These are phyloP conservation scores for Patella ulyssiponensis DNA, from an alignment of 2,888 invertebrate species.

Conservation along the genomic window DNA sequence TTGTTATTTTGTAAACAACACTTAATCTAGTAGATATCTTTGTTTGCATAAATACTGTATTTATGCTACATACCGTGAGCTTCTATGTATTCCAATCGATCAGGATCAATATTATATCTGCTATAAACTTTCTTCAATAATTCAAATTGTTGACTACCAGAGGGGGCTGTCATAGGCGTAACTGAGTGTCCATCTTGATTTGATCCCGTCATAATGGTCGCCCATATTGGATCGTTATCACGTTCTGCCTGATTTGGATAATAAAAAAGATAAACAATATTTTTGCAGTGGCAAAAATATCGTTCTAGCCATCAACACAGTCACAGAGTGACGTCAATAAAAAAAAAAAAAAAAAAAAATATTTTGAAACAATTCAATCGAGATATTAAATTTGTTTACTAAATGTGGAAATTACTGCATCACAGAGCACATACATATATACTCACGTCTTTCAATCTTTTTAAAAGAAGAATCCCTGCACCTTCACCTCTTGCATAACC, in stretches of 20 bases:
- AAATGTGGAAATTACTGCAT: too few relatives aligned
- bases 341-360: too few relatives aligned
- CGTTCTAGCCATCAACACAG: too few relatives aligned
- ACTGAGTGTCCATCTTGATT: conserved; percentile 54
- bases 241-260: conserved; percentile 36
- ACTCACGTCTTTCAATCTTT: conserved; percentile 44
- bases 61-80: conserved; percentile 44
- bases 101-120: conserved; percentile 29
- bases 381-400: too few relatives aligned
- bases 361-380: too few relatives aligned
- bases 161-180: conserved; percentile 51
- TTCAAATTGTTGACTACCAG: conserved; percentile 40
- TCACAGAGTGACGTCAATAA: too few relatives aligned
- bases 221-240: conserved; percentile 50
- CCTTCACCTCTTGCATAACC: conserved; percentile 61
- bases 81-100: conserved; percentile 44
- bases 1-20: too few relatives aligned
- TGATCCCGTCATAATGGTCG: conserved; percentile 36
- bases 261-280: too few relatives aligned
- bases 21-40: too few relatives aligned
- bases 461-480: conserved; percentile 55
- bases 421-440: too few relatives aligned
- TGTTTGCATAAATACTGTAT: too few relatives aligned
- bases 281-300: too few relatives aligned
- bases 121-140: conserved; percentile 42